These are phyloP conservation scores for Leguminivora glycinivorella DNA, from an alignment of 1,140 invertebrate genomes.

Conservation along the genomic window DNA sequence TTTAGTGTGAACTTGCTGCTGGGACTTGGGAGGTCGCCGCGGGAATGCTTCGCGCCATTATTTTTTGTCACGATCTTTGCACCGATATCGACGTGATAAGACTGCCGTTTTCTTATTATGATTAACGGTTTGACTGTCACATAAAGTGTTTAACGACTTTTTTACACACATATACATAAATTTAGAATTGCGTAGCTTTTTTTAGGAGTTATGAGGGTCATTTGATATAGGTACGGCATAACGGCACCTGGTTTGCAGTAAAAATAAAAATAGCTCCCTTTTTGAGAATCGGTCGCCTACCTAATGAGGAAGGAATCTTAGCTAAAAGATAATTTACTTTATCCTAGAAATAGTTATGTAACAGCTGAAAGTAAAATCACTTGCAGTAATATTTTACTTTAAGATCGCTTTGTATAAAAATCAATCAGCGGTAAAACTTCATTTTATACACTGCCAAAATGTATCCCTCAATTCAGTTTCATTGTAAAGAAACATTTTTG, in stretches of 20 bases:
- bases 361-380: too few species aligned
- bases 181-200: not conserved
- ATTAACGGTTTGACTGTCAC: slow-evolving; percentile 42
- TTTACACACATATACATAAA: slow-evolving; percentile 29
- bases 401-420: not conserved
- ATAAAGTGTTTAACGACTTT: slow-evolving; percentile 45
- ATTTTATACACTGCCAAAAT: not conserved
- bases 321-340: too few species aligned
- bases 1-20: slow-evolving; percentile 60
- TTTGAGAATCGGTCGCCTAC: too few species aligned
- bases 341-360: not conserved
- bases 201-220: not conserved
- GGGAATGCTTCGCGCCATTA: slow-evolving; percentile 58
- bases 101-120: slow-evolving; percentile 42
- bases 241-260: not conserved
- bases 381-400: too few species aligned
- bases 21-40: slow-evolving; percentile 54
- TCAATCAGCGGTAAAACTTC: not conserved
- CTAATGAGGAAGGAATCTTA: too few species aligned
- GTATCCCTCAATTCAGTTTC: slow-evolving; percentile 26
- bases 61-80: slow-evolving; percentile 66
- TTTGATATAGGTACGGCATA: not conserved
- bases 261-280: too few species aligned
- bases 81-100: slow-evolving; percentile 54
- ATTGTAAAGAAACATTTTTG: slow-evolving; percentile 19